Conservation (phyloP, 2,113 vertebrate genomes). For the Petaurus breviceps region DNA sequence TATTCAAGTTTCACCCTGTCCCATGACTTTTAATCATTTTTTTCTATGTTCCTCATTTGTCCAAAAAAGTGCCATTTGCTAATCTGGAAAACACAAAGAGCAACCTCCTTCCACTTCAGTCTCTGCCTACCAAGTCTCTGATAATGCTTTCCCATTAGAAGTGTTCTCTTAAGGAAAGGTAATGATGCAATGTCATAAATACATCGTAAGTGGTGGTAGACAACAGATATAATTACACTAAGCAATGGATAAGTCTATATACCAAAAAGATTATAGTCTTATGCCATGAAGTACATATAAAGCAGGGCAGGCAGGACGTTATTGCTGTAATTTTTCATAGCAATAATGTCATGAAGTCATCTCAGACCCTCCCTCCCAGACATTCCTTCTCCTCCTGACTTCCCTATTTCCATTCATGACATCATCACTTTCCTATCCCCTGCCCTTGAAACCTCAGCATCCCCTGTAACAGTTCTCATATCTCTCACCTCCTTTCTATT, state of each 20-base stretch:
- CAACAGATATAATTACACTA: background rate
- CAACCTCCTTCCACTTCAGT: background rate
- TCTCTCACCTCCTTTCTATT: background rate
- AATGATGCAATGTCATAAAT: background rate
- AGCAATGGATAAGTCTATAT: background rate
- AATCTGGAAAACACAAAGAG: background rate
- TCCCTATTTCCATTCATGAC: background rate
- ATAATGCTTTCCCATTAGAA: background rate
- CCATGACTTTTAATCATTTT: background rate
- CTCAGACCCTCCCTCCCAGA: background rate
- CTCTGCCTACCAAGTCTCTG: background rate
- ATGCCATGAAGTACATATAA: background rate
- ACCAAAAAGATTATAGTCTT: background rate
- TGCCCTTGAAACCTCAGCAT: background rate
- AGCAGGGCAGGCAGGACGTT: background rate
- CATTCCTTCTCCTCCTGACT: background rate
- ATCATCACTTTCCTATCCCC: background rate
- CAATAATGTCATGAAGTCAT: background rate
- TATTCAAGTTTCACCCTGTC: background rate
- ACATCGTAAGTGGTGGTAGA: background rate
- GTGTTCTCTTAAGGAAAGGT: conserved; percentile 15
- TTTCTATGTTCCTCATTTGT: background rate
- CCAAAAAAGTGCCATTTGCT: background rate
- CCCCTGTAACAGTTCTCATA: background rate
- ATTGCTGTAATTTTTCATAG: background rate